Base-by-base conservation (phyloP, 2,797 vertebrate genomes). In the Eulemur albifrons region DNA sequence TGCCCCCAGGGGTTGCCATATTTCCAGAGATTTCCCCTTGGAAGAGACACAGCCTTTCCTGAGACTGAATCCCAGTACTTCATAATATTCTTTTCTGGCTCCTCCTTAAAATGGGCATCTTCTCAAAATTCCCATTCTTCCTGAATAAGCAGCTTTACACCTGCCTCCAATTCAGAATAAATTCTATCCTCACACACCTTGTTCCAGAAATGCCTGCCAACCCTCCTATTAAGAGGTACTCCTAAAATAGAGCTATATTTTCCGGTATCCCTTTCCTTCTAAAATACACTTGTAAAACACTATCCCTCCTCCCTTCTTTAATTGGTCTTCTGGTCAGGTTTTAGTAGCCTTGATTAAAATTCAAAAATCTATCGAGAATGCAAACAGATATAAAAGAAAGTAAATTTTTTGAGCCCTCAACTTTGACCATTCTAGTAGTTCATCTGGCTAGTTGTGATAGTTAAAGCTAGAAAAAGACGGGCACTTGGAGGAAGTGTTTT, bases 291-390 rank as follows among this genome's bases (percentile, higher is more conserved):
- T 80, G 5, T 57, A 25, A 81, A 94, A 57, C 40, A 45, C 14
- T 61, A 0, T 61, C 40, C 57, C 72, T 2, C 10, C n/a, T 70
- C 18, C 61, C 14, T 67, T 90, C 45, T 76, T 75, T 70, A 69
- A 79, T 59, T 38, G 9, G 45, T 81, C 83, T 25, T 65, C 57
- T 75, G 27, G 23, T 57, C 45, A 59, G 20, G 23, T 59, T 84
- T 69, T 75, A 48, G 23, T 89, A 35, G n/a, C 69, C 65, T 72
- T 84, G 21, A 27, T 83, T 95, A 86, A 83, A 94, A 94, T 87
- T 83, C 69, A 63, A 7, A 27, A 65, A 38, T 75, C 79, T 90
- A 7, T 80, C 17, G 70, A 80, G 70, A 81, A 57, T 82, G 69
- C 38, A 30, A 90, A 15, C 54, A 96, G 32, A 50, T 63, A 18